Evolutionary conservation across 1,140 invertebrate genomes (phyloP).

Genomic region (Drosophila teissieri): DNA sequence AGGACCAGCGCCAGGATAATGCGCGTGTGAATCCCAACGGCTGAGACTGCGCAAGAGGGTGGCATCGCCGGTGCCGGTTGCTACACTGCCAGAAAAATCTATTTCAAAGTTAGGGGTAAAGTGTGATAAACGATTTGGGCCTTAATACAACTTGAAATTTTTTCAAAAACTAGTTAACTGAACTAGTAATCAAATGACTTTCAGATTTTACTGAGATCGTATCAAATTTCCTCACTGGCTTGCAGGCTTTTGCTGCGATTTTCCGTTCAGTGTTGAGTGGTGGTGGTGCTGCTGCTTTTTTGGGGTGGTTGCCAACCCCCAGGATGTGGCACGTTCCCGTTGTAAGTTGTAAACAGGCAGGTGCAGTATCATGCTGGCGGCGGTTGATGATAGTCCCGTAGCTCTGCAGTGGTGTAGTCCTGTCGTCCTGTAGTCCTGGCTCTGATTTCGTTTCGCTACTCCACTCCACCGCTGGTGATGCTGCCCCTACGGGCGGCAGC

Average conservation of each 20-base stretch:
- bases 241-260: background rate
- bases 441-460: slow-evolving; percentile 32
- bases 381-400: slow-evolving; percentile 56
- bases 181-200: too few species aligned
- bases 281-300: slow-evolving; percentile 53
- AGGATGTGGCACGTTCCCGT: slow-evolving; percentile 78
- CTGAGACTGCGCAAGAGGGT: slow-evolving; percentile 58
- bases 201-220: too few species aligned
- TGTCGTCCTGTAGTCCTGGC: slow-evolving; percentile 22
- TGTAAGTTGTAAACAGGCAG: slow-evolving; percentile 80
- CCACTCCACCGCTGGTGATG: slow-evolving; percentile 33
- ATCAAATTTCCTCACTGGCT: too few species aligned
- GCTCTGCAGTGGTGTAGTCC: slow-evolving; percentile 24
- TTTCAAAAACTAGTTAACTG: background rate
- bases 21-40: slow-evolving; percentile 72
- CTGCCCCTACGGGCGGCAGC: slow-evolving; percentile 54
- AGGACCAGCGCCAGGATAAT: slow-evolving; percentile 60
- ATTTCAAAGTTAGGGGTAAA: background rate
- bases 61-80: slow-evolving; percentile 35
- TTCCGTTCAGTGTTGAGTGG: slow-evolving; percentile 32
- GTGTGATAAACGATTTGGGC: background rate
- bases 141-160: background rate
- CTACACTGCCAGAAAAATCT: slow-evolving; percentile 9
- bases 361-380: slow-evolving; percentile 76
- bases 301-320: slow-evolving; percentile 77